A percentile compares a stretch with the other conserved stretches of the same genome.
These are phyloP conservation scores for Atrichornis clamosus DNA, from an alignment of 2,113 vertebrate genomes.

Conservation along the genomic window DNA sequence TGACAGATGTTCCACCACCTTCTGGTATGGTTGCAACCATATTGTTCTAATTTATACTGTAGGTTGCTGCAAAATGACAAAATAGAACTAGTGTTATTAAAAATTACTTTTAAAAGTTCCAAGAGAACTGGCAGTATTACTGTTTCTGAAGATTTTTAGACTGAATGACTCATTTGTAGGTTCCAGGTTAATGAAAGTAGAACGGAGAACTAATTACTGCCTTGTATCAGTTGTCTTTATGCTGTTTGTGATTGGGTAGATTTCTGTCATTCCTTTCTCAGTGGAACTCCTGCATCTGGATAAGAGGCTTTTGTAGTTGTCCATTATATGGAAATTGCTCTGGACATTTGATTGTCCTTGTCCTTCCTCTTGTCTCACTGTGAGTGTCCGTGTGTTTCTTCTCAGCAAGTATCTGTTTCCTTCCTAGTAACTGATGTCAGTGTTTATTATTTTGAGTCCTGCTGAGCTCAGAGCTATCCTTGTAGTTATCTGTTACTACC, in stretches of 20 bases:
- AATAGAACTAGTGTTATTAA: background rate
- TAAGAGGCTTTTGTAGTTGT: background rate
- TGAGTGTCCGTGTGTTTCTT: background rate
- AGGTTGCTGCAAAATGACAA: background rate
- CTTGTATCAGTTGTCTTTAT: background rate
- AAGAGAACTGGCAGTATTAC: background rate
- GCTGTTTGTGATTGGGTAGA: background rate
- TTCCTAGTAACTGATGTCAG: background rate
- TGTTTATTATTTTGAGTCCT: background rate
- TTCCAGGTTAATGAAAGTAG: background rate
- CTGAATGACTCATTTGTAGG: background rate
- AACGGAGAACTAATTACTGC: background rate
- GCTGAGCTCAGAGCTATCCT: background rate
- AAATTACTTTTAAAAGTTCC: background rate
- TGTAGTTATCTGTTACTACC: background rate
- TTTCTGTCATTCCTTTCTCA: background rate
- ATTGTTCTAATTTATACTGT: background rate
- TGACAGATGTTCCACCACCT: slow-evolving; percentile 88
- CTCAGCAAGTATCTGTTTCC: background rate
- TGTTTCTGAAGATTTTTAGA: background rate
- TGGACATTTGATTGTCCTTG: background rate
- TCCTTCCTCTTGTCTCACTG: background rate
- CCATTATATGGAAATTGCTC: background rate
- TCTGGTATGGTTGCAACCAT: slow-evolving; percentile 73
- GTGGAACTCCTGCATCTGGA: background rate